phyloP scores from a whole-genome alignment of 1,140 invertebrate species.

The Agrypnia vestita region DNA sequence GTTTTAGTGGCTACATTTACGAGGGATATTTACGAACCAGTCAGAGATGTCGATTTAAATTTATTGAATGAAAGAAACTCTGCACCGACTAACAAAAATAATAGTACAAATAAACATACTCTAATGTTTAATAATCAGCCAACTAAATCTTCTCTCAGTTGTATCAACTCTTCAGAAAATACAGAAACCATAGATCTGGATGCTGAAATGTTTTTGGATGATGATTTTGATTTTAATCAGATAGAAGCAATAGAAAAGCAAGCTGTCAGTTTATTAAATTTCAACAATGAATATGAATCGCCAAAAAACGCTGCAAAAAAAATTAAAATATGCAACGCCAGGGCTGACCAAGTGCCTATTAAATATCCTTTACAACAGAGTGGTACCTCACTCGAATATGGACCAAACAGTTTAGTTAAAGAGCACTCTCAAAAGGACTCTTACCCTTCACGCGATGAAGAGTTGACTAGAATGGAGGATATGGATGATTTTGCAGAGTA shows the following conservation, averaged over 20 bases:
- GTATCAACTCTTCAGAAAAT: not conserved
- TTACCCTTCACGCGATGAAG: slow-evolving; percentile 53
- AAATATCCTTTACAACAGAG: slow-evolving; percentile 13
- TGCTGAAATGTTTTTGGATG: slow-evolving; percentile 57
- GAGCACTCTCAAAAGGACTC: not conserved
- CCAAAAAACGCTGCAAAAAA: slow-evolving; percentile 39
- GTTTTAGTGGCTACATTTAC: slow-evolving; percentile 29
- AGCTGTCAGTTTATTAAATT: slow-evolving; percentile 14
- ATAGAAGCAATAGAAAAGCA: slow-evolving; percentile 51
- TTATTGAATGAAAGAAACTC: not conserved
- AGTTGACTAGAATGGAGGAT: slow-evolving; percentile 44
- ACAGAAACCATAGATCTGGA: slow-evolving; percentile 3
- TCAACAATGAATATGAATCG: not conserved
- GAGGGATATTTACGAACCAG: slow-evolving; percentile 17
- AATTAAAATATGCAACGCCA: slow-evolving; percentile 35
- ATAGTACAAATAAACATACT: not conserved
- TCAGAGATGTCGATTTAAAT: slow-evolving; percentile 1
- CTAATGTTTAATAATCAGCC: not conserved
- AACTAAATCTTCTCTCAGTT: not conserved
- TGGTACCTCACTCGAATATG: not conserved
- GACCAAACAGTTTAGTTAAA: slow-evolving; percentile 17
- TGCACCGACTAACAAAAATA: not conserved
- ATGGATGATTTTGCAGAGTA: slow-evolving; percentile 32
- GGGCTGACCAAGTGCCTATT: not conserved
- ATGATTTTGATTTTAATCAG: slow-evolving; percentile 52